Evolutionary conservation across 2,888 invertebrate species (phyloP), one percentile per base, ranked within the genome.

Genomic region (Polyploca ridens): DNA sequence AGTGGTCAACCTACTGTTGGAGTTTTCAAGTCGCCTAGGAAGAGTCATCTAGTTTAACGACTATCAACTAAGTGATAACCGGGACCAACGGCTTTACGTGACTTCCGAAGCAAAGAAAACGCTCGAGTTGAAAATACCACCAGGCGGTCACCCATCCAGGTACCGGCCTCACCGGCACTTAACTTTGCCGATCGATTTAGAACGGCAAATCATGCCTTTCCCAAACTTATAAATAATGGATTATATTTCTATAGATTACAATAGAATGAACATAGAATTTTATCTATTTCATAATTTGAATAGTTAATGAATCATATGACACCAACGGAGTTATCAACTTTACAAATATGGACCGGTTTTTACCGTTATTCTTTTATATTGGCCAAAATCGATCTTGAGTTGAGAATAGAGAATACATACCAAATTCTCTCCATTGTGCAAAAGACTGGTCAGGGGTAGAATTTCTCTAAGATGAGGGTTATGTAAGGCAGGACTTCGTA

Each of bases 351-450:
- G 10, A 54, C 54, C 19, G 54, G 54, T 54, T 54, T 54, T 19
- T 19, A n/a, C 54, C 54, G 54, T 54, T 54, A 49, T 16, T 8
- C 46, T 49, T 7, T 19, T 3, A 54, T 10, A 19, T 19, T 54
- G 16, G n/a, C n/a, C n/a, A n/a, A n/a, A n/a, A n/a, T n/a, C n/a
- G n/a, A n/a, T n/a, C n/a, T n/a, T 0, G 7, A 49, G 49, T 54
- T 19, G 49, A 54, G 54, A 10, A 10, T 10, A 54, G n/a, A 46
- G 6, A 46, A n/a, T 19, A 54, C 19, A 75, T 85, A 95, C 96
- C 82, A 94, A 86, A 69, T 90, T 89, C 81, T 96, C 96, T 46
- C 96, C 96, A 14, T 95, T 94, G 61, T 95, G 95, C 67, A 96
- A 90, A 85, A 95, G 92, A 73, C 96, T 96, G 49, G 94, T 91